phyloP scores from a whole-genome alignment of 2,888 invertebrate species.

The Drosophila basisetae region DNA sequence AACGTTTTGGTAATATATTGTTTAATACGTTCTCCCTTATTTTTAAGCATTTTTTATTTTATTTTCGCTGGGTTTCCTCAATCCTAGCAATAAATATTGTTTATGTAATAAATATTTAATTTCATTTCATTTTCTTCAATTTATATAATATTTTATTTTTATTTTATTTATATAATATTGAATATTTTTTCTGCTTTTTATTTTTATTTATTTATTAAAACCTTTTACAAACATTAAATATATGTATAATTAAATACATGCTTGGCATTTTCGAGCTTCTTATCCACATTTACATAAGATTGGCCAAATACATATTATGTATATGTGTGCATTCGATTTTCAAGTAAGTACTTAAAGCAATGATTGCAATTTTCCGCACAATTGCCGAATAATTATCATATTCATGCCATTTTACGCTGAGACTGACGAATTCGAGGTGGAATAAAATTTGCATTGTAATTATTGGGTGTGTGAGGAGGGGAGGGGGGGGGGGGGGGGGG shows the following conservation, averaged over 20 bases:
- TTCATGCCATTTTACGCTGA: conserved; percentile 38
- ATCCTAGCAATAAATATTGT: neutral
- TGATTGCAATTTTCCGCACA: conserved; percentile 63
- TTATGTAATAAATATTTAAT: too few species aligned
- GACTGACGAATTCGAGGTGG: conserved; percentile 45
- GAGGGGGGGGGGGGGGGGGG: too few species aligned
- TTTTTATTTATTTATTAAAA: neutral
- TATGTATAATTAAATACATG: neutral
- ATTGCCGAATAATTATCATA: conserved; percentile 64
- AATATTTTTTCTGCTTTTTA: neutral
- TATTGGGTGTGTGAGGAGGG: neutral
- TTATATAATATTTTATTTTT: too few species aligned
- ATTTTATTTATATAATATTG: neutral
- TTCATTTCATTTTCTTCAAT: too few species aligned
- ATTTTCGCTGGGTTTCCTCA: neutral
- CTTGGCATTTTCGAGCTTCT: neutral
- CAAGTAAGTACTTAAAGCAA: conserved; percentile 47
- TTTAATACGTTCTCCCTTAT: neutral
- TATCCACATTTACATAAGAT: neutral
- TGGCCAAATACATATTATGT: neutral
- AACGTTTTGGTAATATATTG: neutral
- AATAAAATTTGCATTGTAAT: conserved; percentile 6
- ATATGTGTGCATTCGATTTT: conserved; percentile 34
- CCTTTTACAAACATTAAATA: neutral
- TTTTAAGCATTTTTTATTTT: neutral